Percentiles rank a stretch among this genome's conserved stretches.
Evolutionary conservation across 2,888 invertebrate genomes (phyloP).

Genomic region (Nowickia ferox): DNA sequence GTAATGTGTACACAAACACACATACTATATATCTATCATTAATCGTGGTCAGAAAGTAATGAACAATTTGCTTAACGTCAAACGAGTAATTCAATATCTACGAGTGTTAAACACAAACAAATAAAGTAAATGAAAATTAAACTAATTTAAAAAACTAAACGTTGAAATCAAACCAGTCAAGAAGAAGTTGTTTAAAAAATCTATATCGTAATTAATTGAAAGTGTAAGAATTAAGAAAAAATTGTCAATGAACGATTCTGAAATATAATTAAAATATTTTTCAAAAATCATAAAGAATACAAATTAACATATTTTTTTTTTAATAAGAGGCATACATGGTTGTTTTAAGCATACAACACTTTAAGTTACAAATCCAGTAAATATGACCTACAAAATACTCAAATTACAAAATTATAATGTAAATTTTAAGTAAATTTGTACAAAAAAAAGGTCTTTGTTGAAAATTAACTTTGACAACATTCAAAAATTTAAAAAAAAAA

Average conservation of each 20-base stretch:
- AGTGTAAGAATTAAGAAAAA: not conserved
- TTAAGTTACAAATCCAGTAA: not conserved
- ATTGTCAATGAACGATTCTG: not conserved
- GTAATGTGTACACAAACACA: too few species aligned
- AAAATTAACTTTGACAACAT: too few species aligned
- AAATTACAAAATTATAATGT: too few species aligned
- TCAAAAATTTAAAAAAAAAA: too few species aligned
- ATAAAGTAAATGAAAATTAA: not conserved
- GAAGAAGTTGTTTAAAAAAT: conserved; percentile 2
- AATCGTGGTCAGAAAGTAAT: not conserved
- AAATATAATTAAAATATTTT: conserved; percentile 4
- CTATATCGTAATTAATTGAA: not conserved
- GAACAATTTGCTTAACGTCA: too few species aligned
- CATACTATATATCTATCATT: not conserved
- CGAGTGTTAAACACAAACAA: not conserved
- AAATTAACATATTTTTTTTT: conserved; percentile 15
- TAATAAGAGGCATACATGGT: not conserved
- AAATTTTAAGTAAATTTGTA: too few species aligned
- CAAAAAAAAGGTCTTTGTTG: too few species aligned
- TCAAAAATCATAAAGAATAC: not conserved
- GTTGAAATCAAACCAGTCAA: not conserved
- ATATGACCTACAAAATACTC: too few species aligned
- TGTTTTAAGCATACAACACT: not conserved
- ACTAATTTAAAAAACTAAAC: not conserved
- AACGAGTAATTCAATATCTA: not conserved